Evolutionary conservation across 2,888 invertebrate genomes (phyloP).

Genomic region (Pseudoips prasinana): DNA sequence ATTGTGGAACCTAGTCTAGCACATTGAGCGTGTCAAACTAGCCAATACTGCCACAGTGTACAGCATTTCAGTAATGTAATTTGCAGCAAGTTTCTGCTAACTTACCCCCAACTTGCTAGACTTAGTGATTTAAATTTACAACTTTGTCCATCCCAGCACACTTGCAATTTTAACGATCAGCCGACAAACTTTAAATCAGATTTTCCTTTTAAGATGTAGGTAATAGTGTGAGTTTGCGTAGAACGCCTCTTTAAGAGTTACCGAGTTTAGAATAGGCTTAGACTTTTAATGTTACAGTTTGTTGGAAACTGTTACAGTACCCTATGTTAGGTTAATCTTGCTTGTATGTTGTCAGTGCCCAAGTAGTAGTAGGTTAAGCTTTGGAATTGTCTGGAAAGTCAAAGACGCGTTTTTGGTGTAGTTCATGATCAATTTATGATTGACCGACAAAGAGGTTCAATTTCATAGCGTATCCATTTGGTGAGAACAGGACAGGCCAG

Average conservation of each 20-base stretch:
- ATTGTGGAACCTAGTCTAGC: conserved; percentile 8
- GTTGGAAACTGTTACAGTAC: conserved; percentile 6
- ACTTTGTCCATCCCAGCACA: conserved; percentile 59
- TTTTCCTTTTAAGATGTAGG: conserved; percentile 51
- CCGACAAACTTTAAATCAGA: conserved; percentile 56
- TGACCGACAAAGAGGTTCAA: too few species aligned
- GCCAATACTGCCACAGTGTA: conserved; percentile 42
- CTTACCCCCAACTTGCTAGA: conserved; percentile 56
- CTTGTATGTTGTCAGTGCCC: conserved; percentile 4
- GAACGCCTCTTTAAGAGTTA: conserved; percentile 19
- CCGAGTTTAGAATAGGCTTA: conserved; percentile 9
- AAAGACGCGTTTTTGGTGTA: too few species aligned
- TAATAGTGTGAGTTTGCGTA: conserved; percentile 36
- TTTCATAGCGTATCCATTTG: too few species aligned
- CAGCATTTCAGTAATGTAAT: conserved; percentile 65
- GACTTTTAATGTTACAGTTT: conserved; percentile 15
- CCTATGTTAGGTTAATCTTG: conserved; percentile 4
- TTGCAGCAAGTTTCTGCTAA: conserved; percentile 63
- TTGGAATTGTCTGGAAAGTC: too few species aligned
- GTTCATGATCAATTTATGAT: too few species aligned
- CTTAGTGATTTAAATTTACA: conserved; percentile 79
- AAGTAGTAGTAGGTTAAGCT: too few species aligned
- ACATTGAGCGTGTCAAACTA: conserved; percentile 53
- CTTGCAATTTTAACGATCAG: conserved; percentile 72
- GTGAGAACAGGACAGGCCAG: too few species aligned